Conservation (phyloP, 1,140 invertebrate genomes). For the Ooceraea biroi region DNA sequence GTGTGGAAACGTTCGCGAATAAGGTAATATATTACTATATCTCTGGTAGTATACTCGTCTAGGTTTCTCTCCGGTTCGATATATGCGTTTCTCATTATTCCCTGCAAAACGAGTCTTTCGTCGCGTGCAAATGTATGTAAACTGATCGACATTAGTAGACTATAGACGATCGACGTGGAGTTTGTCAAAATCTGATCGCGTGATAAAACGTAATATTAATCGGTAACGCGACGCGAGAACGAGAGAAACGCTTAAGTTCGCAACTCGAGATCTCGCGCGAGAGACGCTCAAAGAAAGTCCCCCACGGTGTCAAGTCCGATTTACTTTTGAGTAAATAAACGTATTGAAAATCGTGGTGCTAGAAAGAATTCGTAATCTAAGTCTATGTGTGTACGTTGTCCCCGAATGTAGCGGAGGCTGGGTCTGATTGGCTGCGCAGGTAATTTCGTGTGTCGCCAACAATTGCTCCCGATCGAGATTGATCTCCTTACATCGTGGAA, state of each 20-base stretch:
- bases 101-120: conserved; percentile 11
- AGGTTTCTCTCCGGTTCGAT: conserved; percentile 1
- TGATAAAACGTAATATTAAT: not conserved
- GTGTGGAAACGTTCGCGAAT: not conserved
- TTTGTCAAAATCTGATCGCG: not conserved
- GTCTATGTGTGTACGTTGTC: conserved; percentile 51
- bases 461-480: not conserved
- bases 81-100: conserved; percentile 10
- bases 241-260: not conserved
- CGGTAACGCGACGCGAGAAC: not conserved
- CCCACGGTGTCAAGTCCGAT: conserved; percentile 23
- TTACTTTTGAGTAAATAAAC: conserved; percentile 21
- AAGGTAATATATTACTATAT: conserved; percentile 21
- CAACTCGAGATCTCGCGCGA: conserved; percentile 21
- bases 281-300: conserved; percentile 13
- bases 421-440: not conserved
- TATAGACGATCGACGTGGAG: not conserved
- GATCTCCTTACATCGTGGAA: not conserved
- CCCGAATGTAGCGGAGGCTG: conserved; percentile 22
- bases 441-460: conserved; percentile 14
- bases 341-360: conserved; percentile 24
- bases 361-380: conserved; percentile 27
- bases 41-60: not conserved
- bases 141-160: not conserved
- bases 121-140: not conserved